Base-by-base conservation (phyloP, 2,888 invertebrate species). In the Thera britannica region DNA sequence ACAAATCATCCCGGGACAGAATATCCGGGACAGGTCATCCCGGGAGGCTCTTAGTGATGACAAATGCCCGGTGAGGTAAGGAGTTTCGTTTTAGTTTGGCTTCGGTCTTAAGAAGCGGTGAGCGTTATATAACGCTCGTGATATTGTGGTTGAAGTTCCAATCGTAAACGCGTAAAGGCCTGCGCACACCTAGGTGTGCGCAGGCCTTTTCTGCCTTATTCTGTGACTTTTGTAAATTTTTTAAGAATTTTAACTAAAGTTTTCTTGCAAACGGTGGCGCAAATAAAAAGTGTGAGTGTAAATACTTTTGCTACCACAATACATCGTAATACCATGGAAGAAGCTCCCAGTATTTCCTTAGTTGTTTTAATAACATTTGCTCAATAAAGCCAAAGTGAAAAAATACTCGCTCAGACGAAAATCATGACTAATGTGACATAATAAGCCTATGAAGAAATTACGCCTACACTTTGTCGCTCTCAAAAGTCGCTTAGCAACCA, bases 31-130 rank as follows among this genome's bases (percentile, higher is more conserved):
- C 62, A 56, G 55, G n/a, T 23, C 23, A 54, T 59, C 52, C 60
- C 61, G 2, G n/a, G 67, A 9, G 75, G 78, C 81, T 83, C 82
- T 85, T 83, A 83, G 76, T 77, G 72, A 87, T 92, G 92, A 92
- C 90, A 88, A 91, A 92, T 92, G 90, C 83, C 77, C 79, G 90
- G 90, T 85, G 90, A 92, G 91, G 92, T 92, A 89, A 88, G 89
- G 81, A 79, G 79, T 82, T 83, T 81, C 84, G 82, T 84, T 84
- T 86, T 84, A 87, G 84, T 46, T 46, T 46, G 9, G 44, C 44
- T 46, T 46, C 9, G 44, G 44, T 89, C 34, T 52, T 34, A 3
- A 8, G 52, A 52, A 9, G 52, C 9, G 44, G 44, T 7, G 44
- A 46, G 9, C 9, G 44, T 46, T 46, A 46, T 46, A 46, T 46